phyloP scores from a whole-genome alignment of 2,797 vertebrate genomes.

The Chaenodraco wilsoni region DNA sequence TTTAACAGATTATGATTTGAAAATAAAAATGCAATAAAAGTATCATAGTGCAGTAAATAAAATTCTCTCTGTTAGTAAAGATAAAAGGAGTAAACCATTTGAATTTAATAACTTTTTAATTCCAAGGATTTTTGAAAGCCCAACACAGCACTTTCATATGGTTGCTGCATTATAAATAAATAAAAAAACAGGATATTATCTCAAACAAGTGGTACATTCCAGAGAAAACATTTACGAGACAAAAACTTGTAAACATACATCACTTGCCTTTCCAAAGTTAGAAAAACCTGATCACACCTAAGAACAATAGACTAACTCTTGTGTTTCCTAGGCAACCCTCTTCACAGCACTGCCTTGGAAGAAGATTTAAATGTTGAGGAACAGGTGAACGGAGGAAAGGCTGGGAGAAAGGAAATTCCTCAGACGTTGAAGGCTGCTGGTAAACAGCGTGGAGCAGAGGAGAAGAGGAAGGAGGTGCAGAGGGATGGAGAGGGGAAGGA shows the following conservation, averaged over 20 bases:
- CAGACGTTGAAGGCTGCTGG: neutral
- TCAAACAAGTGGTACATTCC: neutral
- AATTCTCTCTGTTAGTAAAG: too few species aligned
- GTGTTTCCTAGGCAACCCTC: slow-evolving; percentile 54
- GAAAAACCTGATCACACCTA: too few species aligned
- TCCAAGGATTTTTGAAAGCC: neutral
- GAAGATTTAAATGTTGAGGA: slow-evolving; percentile 50
- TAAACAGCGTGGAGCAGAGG: slow-evolving; percentile 4
- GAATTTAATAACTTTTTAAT: neutral
- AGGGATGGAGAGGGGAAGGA: neutral
- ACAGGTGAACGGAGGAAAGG: neutral
- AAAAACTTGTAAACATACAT: too few species aligned
- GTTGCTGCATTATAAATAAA: neutral
- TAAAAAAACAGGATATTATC: too few species aligned
- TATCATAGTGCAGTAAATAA: too few species aligned
- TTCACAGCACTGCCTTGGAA: slow-evolving; percentile 75
- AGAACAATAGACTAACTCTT: neutral
- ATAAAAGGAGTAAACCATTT: neutral
- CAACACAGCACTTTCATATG: neutral
- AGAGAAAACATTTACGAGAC: too few species aligned
- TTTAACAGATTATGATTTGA: too few species aligned
- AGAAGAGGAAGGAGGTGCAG: slow-evolving; percentile 24
- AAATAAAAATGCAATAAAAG: too few species aligned
- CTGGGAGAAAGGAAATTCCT: neutral
- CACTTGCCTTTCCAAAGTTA: too few species aligned